These are phyloP conservation scores for Rosalia funebris DNA, from an alignment of 2,888 invertebrate genomes.

Conservation along the genomic window DNA sequence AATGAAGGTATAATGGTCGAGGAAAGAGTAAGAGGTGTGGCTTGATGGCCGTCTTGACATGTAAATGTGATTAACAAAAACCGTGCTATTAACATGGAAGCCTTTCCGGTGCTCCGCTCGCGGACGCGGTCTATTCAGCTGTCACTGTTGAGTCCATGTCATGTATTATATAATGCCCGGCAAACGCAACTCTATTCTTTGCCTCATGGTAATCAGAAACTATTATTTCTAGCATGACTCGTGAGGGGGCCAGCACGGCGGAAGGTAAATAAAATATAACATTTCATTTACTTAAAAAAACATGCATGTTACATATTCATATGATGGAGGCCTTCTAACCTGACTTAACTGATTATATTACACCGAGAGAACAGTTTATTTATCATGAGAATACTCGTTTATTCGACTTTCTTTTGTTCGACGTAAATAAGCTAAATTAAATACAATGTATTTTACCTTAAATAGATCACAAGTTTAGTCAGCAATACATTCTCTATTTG, in stretches of 20 bases:
- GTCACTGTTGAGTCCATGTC: constrained; percentile 26
- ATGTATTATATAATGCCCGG: constrained; percentile 12
- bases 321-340: too few species aligned
- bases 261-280: background rate
- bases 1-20: constrained; percentile 27
- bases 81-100: constrained; percentile 56
- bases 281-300: background rate
- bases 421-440: too few species aligned
- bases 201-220: constrained; percentile 3
- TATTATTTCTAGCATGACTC: constrained; percentile 8
- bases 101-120: constrained; percentile 54
- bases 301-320: background rate
- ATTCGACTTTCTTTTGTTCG: too few species aligned
- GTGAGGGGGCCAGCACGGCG: background rate
- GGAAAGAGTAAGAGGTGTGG: constrained; percentile 37
- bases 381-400: too few species aligned
- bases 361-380: too few species aligned
- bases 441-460: too few species aligned
- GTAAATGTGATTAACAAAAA: constrained; percentile 55
- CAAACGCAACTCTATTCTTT: constrained; percentile 17
- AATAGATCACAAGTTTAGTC: too few species aligned
- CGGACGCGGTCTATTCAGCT: constrained; percentile 34
- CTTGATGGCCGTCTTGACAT: constrained; percentile 54
- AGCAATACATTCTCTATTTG: too few species aligned
- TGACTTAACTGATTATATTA: too few species aligned